Conservation (phyloP, 2,797 vertebrate genomes). For the Ispidina lecontei region DNA sequence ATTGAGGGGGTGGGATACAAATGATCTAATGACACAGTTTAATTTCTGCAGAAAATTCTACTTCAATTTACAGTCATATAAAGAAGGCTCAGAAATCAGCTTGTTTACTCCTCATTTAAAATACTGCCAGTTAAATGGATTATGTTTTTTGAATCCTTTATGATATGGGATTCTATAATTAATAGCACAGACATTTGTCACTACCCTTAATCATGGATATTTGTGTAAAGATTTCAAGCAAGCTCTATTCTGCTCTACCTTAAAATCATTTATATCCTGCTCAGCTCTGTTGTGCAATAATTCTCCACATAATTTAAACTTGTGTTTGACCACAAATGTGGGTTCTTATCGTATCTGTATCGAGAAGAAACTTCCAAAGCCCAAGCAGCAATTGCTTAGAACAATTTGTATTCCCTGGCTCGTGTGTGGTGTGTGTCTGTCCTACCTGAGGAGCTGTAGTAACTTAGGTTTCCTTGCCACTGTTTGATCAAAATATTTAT, state of each 20-base stretch:
- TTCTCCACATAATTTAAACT: background rate
- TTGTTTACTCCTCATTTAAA: slow-evolving; percentile 1
- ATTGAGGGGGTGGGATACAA: background rate
- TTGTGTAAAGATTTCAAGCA: background rate
- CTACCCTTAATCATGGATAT: background rate
- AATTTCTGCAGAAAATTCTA: slow-evolving; percentile 8
- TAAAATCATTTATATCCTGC: background rate
- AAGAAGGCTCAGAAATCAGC: background rate
- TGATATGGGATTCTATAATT: background rate
- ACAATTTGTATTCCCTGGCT: background rate
- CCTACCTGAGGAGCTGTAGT: background rate
- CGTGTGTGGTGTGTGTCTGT: background rate
- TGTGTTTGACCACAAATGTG: background rate
- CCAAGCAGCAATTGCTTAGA: background rate
- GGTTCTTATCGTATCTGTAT: background rate
- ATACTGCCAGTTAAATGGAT: background rate
- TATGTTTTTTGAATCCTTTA: background rate
- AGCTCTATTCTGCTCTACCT: background rate
- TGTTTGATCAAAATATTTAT: background rate
- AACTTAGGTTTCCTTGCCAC: background rate
- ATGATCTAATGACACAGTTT: background rate
- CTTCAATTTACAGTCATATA: background rate
- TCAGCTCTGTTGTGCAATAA: background rate
- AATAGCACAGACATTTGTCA: slow-evolving; percentile 2
- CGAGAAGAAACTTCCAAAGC: background rate